These are phyloP conservation scores for Onthophagus sagittarius DNA, from an alignment of 2,888 invertebrate genomes.

Conservation along the genomic window DNA sequence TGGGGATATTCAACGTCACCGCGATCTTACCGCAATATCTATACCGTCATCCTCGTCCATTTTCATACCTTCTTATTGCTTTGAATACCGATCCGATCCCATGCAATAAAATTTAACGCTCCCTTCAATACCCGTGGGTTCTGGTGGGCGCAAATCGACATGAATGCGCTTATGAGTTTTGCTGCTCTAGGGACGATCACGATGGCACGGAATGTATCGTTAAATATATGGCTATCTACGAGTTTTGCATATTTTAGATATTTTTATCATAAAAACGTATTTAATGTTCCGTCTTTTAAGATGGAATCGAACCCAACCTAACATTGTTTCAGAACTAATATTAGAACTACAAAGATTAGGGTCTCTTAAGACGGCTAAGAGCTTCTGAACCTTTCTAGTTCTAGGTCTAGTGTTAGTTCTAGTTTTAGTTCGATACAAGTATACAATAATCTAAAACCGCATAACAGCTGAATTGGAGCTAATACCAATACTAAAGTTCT, in stretches of 20 bases:
- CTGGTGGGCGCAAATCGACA: constrained; percentile 3
- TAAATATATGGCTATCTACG: constrained; percentile 23
- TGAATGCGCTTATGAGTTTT: constrained; percentile 23
- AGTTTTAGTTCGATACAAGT: no score
- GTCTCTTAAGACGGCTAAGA: no score
- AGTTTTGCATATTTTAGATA: neutral
- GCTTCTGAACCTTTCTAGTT: no score
- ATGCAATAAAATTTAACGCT: constrained; percentile 12
- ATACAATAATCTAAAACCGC: no score
- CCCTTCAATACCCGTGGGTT: neutral
- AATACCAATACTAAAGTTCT: no score
- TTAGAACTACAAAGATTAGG: no score
- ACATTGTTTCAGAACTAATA: no score
- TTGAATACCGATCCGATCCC: neutral
- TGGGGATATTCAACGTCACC: neutral
- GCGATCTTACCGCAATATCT: neutral
- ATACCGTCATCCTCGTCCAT: neutral
- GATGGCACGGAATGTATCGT: constrained; percentile 23
- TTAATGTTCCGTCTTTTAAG: no score
- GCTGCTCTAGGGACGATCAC: constrained; percentile 14
- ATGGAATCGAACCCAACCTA: no score
- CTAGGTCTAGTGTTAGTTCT: no score
- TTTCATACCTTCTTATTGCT: neutral
- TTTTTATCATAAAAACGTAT: no score
- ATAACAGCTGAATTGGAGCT: no score